Evolutionary conservation across 1,140 invertebrate genomes (phyloP), one percentile per base, ranked within the genome.

Genomic region (Drosophila kohkoa): DNA sequence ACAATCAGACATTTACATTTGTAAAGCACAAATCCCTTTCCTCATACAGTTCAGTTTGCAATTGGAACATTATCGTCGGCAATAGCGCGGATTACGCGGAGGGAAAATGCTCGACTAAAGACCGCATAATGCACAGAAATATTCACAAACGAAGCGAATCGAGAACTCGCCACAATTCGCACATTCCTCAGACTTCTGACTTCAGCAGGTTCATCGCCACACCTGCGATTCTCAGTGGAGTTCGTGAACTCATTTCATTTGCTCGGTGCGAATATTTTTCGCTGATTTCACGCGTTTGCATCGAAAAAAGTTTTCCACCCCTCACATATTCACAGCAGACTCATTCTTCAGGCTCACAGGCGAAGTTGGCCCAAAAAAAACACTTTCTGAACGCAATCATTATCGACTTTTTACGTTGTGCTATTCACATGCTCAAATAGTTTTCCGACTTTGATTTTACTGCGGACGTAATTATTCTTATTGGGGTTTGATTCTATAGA

Each of bases 271-370:
- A 82, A 79, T 82, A 75, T 68, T 82, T 72, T 82, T 79, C 66
- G 71, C 76, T 82, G 81, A 82, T 79, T 82, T 82, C 62, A 75
- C 66, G 64, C 71, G 66, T 75, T 82, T 79, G 58, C 76, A 72
- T 49, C 76, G 68, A 62, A 38, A 82, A 82, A 63, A 79, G 66
- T 82, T 82, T 73, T 72, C 63, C 76, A 80, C 75, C 52, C 54
- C 68, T 32, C 20, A 57, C 54, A 51, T 25, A 25, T 25, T 25
- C 20, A 3, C 20, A 25, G 20, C 52, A 58, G 32, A 65, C 49
- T 54, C 48, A 46, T 70, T 72, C 52, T 59, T 64, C 35, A 65
- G n/a, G 28, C 43, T 51, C 30, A 11, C 0, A 13, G 13, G 45
- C 13, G 48, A 74, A 49, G 35, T 30, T 58, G 51, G 46, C 71